Evolutionary conservation across 2,888 invertebrate genomes (phyloP).

Genomic region (Acronicta alni): DNA sequence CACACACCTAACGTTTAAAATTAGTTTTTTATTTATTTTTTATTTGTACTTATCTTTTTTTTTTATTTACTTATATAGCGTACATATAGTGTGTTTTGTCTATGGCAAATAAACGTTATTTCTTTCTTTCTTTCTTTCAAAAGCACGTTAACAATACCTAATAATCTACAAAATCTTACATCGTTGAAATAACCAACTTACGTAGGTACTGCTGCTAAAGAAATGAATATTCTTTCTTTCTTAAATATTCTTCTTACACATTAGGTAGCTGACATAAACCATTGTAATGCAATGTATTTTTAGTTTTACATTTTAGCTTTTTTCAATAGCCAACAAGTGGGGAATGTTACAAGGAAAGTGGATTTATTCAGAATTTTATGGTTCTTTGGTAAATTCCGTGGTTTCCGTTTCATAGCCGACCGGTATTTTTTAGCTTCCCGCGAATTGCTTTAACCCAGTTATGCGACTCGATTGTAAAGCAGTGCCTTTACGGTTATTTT

Average conservation of each 20-base stretch:
- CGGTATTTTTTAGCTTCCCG: constrained; percentile 66
- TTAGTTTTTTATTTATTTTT: no score
- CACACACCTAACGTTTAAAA: no score
- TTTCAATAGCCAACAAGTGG: constrained; percentile 41
- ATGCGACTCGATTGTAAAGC: constrained; percentile 35
- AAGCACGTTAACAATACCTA: no score
- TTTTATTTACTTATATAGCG: no score
- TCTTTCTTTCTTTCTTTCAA: no score
- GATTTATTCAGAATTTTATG: constrained; percentile 70
- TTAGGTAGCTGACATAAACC: constrained; percentile 4
- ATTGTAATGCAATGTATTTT: constrained; percentile 11
- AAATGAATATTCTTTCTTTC: no score
- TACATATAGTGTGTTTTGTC: no score
- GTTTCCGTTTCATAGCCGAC: constrained; percentile 53
- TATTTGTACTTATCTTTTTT: no score
- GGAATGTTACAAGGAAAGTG: constrained; percentile 40
- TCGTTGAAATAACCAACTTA: neutral
- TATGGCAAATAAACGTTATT: no score
- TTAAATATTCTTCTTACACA: no score
- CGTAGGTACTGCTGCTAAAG: no score
- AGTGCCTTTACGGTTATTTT: neutral
- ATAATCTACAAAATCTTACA: no score
- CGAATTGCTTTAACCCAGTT: constrained; percentile 74
- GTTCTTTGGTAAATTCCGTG: constrained; percentile 65
- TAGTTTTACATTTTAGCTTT: constrained; percentile 31